Base-by-base conservation (phyloP, 2,888 invertebrate species). In the Chaetoderma sp. region DNA sequence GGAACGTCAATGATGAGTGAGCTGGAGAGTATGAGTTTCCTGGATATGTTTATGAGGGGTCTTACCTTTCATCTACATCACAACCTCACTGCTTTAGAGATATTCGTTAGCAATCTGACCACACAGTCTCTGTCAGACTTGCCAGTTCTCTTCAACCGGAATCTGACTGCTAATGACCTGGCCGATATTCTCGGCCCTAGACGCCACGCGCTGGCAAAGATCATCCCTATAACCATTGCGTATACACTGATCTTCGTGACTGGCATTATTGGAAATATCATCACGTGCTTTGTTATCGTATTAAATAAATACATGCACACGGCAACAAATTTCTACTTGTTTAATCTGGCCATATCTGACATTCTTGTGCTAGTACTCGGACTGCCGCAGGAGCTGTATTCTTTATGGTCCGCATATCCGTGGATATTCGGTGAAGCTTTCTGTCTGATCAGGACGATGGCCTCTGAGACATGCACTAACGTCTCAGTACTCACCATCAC, bases 281-380 rank as follows among this genome's bases (percentile, higher is more conserved):
- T 72, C 63, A 78, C 78, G 25, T 77, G 75, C 63, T 52, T 77
- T 55, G 75, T 78, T 21, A 78, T 78, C 42, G 66, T 69, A 6
- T 63, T 62, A 25, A 77, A 74, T 58, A 79, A 79, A 30, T 79
- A 76, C 65, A 77, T 82, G 79, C 81, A 80, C 66, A 82, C 82
- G 2, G 78, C 79, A 10, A 82, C 81, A 5, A 95, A 95, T 83
- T 95, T 94, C 82, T 95, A 95, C 83, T 89, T 95, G 52, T 94
- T 95, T 88, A 95, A 93, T 82, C 88, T 95, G 86, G 94, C 95
- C 16, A 87, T 94, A 68, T 93, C 94, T 0, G 94, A 95, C 84
- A 89, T 94, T 44, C 87, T 94, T 27, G 88, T 94, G 18, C 87
- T 94, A 18, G 86, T 93, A 0, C 90, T 93, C 68, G 95, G 94